Base-by-base conservation (phyloP, 2,113 vertebrate genomes). In the Phyllostomus hastatus region DNA sequence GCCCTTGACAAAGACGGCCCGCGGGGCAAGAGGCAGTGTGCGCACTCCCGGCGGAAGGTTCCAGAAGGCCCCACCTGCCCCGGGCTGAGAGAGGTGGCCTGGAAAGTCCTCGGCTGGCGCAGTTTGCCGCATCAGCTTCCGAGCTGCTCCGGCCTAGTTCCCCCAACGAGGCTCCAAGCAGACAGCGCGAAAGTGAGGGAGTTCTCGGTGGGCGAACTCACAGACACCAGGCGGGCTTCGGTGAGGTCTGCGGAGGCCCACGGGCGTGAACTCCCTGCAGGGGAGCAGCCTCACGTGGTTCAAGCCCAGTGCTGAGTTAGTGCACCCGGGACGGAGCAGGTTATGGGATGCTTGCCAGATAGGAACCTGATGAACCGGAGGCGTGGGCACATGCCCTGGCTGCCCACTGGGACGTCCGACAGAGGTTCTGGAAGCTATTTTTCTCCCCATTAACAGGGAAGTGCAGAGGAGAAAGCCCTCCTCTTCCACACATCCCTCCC, bases 31-130 rank as follows among this genome's bases (percentile, higher is more conserved):
- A 16, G 10, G 5, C 14, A 19, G 57, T 2, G 1, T n/a, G 43
- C 67, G 54, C 5, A 5, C n/a, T 41, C n/a, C 41, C 57, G 57
- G 33, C 4, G 38, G 0, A 28, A 43, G 52, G 28, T 48, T 66
- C 54, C 2, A 3, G 0, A 28, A 43, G 64, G 41, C 33, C 38
- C 54, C 2, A 5, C 17, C 20, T 17, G 38, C 70, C 4, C 38
- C 8, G 2, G 4, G 33, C 22, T 1, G 0, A 5, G 5, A 59
- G 50, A 67, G 14, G 73, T 7, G 41, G 38, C 28, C 4, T 0
- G 33, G 79, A 26, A 10, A 15, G 6, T 17, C 67, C 87, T 70
- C 10, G 1, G 50, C 38, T 5, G 1, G 26, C 15, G 26, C 52
- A 20, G 35, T 84, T 10, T 61, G 70, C 10, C 26, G 19, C 10